These are phyloP conservation scores for Coregonus suidteri DNA, from an alignment of 2,797 vertebrate genomes.

Conservation along the genomic window DNA sequence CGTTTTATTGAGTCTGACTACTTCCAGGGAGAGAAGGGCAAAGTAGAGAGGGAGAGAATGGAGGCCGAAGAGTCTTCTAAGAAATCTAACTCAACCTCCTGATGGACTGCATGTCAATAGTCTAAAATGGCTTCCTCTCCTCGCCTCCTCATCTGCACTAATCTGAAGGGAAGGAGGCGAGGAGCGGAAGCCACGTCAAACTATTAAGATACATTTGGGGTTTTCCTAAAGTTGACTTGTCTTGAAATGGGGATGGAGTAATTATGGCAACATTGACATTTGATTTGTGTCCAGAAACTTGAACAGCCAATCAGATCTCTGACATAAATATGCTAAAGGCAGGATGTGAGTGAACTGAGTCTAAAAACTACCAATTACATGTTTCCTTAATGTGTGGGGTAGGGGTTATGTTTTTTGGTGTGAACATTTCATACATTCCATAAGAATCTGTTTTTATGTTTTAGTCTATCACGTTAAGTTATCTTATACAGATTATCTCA, in stretches of 20 bases:
- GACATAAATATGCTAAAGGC: background rate
- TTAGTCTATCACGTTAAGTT: background rate
- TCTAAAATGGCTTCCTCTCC: background rate
- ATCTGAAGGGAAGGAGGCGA: background rate
- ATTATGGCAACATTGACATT: background rate
- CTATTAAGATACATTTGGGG: background rate
- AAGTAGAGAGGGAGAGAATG: slow-evolving; percentile 54
- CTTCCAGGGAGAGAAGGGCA: slow-evolving; percentile 85
- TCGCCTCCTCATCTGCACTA: slow-evolving; percentile 9
- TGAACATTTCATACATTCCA: background rate
- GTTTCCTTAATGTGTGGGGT: background rate
- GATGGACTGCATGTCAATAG: background rate
- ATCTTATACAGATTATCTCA: background rate
- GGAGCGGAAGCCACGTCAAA: background rate
- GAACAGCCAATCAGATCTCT: background rate
- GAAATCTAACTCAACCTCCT: background rate
- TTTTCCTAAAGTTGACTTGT: background rate
- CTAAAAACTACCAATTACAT: background rate
- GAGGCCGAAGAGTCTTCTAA: slow-evolving; percentile 29
- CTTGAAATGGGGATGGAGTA: background rate
- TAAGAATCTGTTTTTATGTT: background rate
- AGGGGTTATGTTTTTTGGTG: background rate
- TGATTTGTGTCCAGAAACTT: background rate
- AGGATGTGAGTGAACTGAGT: background rate
- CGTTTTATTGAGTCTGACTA: slow-evolving; percentile 85